These are phyloP conservation scores for Priocnemis perturbator DNA, from an alignment of 2,888 invertebrate genomes.

Conservation along the genomic window DNA sequence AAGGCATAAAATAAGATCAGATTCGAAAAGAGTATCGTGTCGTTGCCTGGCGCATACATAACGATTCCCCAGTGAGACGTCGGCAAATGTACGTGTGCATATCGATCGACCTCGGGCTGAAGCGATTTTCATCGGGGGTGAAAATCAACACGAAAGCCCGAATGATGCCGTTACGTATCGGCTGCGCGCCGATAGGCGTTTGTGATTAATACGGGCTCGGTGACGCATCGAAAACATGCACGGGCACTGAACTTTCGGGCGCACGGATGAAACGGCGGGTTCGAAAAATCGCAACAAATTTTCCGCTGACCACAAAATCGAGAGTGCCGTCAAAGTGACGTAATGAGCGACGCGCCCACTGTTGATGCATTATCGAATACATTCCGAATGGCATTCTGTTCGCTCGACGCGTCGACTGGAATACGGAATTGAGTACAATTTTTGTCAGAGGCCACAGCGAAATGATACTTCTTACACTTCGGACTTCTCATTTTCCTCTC, in stretches of 20 bases:
- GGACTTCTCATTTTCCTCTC: too few species aligned
- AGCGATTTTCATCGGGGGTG: constrained; percentile 45
- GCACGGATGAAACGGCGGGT: background rate
- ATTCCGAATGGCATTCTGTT: background rate
- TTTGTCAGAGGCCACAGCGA: too few species aligned
- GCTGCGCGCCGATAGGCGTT: constrained; percentile 34
- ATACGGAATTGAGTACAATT: background rate
- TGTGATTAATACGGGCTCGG: constrained; percentile 43
- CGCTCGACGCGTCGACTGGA: background rate
- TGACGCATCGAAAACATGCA: constrained; percentile 21
- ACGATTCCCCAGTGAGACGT: constrained; percentile 16
- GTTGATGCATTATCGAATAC: too few species aligned
- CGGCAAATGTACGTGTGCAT: constrained; percentile 15
- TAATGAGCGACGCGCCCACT: too few species aligned
- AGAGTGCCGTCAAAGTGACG: too few species aligned
- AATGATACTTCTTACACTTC: too few species aligned
- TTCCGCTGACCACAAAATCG: background rate
- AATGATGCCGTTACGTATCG: constrained; percentile 32
- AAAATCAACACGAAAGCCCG: constrained; percentile 47
- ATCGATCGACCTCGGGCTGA: constrained; percentile 18
- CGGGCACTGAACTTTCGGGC: constrained; percentile 20
- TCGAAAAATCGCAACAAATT: background rate
- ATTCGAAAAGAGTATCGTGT: background rate
- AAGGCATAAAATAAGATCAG: constrained; percentile 2
- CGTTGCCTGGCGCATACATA: background rate